These are phyloP conservation scores for Sarcophaga rosellei DNA, from an alignment of 2,888 invertebrate genomes.

Conservation along the genomic window DNA sequence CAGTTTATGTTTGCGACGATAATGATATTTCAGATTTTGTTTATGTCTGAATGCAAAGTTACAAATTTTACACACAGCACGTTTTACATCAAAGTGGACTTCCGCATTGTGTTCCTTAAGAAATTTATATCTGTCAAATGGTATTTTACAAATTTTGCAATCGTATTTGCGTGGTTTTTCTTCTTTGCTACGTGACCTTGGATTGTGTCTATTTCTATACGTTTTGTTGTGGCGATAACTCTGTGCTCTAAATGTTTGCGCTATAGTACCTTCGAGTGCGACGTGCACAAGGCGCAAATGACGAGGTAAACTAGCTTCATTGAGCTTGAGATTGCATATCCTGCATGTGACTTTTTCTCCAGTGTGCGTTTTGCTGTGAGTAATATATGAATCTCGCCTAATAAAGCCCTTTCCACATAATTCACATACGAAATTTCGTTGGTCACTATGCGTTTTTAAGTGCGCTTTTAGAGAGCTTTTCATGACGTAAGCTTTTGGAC, in stretches of 20 bases:
- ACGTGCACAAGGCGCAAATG: conserved; percentile 45
- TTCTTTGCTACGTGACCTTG: neutral
- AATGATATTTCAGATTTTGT: conserved; percentile 36
- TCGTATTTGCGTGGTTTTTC: conserved; percentile 11
- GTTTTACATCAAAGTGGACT: conserved; percentile 23
- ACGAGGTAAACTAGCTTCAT: conserved; percentile 34
- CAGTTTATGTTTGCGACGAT: conserved; percentile 37
- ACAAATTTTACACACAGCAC: conserved; percentile 35
- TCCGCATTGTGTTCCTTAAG: conserved; percentile 55
- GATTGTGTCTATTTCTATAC: neutral
- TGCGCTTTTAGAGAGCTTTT: conserved; percentile 4
- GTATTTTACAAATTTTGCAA: conserved; percentile 48
- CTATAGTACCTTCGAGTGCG: conserved; percentile 42
- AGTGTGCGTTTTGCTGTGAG: conserved; percentile 44
- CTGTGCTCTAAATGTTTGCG: conserved; percentile 37
- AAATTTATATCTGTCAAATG: conserved; percentile 15
- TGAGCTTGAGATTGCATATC: conserved; percentile 51
- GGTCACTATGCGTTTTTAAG: conserved; percentile 32
- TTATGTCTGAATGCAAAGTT: neutral
- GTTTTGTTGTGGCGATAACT: conserved; percentile 21
- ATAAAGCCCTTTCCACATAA: conserved; percentile 49
- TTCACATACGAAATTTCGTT: conserved; percentile 46
- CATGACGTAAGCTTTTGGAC: conserved; percentile 4
- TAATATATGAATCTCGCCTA: neutral
- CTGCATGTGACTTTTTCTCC: conserved; percentile 45